A percentile compares a stretch with the other conserved stretches of the same genome.
Evolutionary conservation across 2,888 invertebrate genomes (phyloP).

Genomic region (Andrena praecox): DNA sequence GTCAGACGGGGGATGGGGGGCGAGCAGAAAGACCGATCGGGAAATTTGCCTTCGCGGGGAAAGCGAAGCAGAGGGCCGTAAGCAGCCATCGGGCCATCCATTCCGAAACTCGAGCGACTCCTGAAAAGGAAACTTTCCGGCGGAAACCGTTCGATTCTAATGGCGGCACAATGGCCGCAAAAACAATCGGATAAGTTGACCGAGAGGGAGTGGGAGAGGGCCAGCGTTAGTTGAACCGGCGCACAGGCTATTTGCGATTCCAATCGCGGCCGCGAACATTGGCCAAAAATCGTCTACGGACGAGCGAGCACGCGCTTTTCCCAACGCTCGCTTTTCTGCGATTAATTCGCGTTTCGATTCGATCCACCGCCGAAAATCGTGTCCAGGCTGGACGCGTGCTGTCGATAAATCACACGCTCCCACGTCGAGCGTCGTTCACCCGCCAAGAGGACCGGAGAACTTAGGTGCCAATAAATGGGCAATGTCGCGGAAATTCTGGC

Average conservation of each 20-base stretch:
- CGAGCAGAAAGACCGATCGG: conserved; percentile 41
- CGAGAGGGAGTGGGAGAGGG: conserved; percentile 14
- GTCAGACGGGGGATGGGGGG: background rate
- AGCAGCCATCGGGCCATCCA: conserved; percentile 51
- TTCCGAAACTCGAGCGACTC: conserved; percentile 68
- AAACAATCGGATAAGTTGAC: conserved; percentile 76
- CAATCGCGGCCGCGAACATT: conserved; percentile 20
- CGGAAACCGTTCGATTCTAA: conserved; percentile 74
- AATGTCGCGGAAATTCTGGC: background rate
- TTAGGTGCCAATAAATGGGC: conserved; percentile 19
- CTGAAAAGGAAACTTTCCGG: conserved; percentile 74
- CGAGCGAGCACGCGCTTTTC: background rate
- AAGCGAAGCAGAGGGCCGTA: conserved; percentile 11
- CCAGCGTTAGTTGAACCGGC: conserved; percentile 26
- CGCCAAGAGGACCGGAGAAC: background rate
- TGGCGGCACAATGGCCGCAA: conserved; percentile 75
- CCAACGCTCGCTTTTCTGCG: background rate
- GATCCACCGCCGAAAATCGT: background rate
- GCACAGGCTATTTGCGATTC: conserved; percentile 66
- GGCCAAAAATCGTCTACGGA: conserved; percentile 18
- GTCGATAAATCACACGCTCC: conserved; percentile 26
- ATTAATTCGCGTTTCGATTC: conserved; percentile 12
- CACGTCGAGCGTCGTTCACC: background rate
- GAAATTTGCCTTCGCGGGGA: conserved; percentile 38
- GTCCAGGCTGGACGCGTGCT: background rate